Evolutionary conservation across 2,888 invertebrate species (phyloP).

Genomic region (Ditylenchus weischeri): DNA sequence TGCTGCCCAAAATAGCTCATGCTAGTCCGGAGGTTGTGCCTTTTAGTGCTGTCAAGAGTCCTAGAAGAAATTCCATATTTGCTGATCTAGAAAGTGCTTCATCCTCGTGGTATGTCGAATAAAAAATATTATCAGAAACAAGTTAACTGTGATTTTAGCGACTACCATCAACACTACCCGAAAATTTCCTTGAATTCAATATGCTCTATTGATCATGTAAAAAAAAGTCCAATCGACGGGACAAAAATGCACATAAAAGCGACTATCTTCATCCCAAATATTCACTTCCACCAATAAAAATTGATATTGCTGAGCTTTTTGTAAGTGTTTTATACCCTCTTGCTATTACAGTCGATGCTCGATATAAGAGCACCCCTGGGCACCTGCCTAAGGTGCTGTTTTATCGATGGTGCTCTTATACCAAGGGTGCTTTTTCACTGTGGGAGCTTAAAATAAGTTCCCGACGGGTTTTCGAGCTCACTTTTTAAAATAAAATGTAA

Average conservation of each 20-base stretch:
- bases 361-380: too few relatives aligned
- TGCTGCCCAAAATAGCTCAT: constrained; percentile 40
- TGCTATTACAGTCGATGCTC: too few relatives aligned
- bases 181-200: constrained; percentile 27
- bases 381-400: too few relatives aligned
- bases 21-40: constrained; percentile 36
- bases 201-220: constrained; percentile 15
- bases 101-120: constrained; percentile 9
- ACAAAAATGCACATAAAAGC: constrained; percentile 22
- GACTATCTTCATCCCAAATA: constrained; percentile 49
- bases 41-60: constrained; percentile 40
- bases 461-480: too few relatives aligned
- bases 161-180: constrained; percentile 4
- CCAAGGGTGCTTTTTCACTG: too few relatives aligned
- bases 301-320: constrained; percentile 32
- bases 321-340: constrained; percentile 29
- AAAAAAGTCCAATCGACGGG: too few relatives aligned
- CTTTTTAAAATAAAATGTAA: too few relatives aligned
- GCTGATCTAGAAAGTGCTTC: constrained; percentile 33
- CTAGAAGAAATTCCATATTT: constrained; percentile 40
- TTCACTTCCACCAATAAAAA: constrained; percentile 41
- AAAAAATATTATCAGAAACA: neutral
- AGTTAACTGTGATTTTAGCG: constrained; percentile 5
- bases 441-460: too few relatives aligned
- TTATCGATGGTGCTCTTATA: too few relatives aligned